Percentiles rank a stretch among this genome's conserved stretches.
These are phyloP conservation scores for Acanthurus tractus DNA, from an alignment of 2,797 vertebrate genomes.

Conservation along the genomic window DNA sequence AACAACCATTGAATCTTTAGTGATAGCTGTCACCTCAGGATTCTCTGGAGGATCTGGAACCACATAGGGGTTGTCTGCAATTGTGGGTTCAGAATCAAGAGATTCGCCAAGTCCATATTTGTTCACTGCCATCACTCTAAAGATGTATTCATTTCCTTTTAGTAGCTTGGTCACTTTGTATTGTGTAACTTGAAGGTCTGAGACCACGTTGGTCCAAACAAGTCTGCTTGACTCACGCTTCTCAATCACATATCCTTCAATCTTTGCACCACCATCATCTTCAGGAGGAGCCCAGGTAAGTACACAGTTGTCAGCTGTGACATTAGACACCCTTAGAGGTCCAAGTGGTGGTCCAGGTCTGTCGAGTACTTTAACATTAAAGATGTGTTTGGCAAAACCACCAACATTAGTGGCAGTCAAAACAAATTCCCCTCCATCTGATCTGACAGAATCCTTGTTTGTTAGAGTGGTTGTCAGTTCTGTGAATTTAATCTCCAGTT, in stretches of 20 bases:
- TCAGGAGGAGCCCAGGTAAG: slow-evolving; percentile 93
- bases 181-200: slow-evolving; percentile 90
- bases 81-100: slow-evolving; percentile 92
- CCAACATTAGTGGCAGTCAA: slow-evolving; percentile 96
- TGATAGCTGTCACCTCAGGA: slow-evolving; percentile 93
- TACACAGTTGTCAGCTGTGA: slow-evolving; percentile 94
- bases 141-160: slow-evolving; percentile 98
- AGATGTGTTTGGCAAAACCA: slow-evolving; percentile 97
- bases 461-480: slow-evolving; percentile 92
- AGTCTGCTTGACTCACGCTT: slow-evolving; percentile 98
- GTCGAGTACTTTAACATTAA: slow-evolving; percentile 97
- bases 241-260: slow-evolving; percentile 95
- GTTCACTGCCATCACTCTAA: slow-evolving; percentile 98
- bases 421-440: slow-evolving; percentile 93
- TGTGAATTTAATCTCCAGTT: slow-evolving; percentile 92
- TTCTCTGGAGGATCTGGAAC: slow-evolving; percentile 93
- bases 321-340: slow-evolving; percentile 90
- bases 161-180: slow-evolving; percentile 94
- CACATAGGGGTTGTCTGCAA: slow-evolving; percentile 94
- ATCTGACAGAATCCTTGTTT: slow-evolving; percentile 95
- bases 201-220: slow-evolving; percentile 94
- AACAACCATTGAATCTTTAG: slow-evolving; percentile 96
- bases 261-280: slow-evolving; percentile 95
- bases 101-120: slow-evolving; percentile 96
- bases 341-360: slow-evolving; percentile 95